Evolutionary conservation across 2,113 vertebrate species (phyloP).

Genomic region (Eulacestoma nigropectus): DNA sequence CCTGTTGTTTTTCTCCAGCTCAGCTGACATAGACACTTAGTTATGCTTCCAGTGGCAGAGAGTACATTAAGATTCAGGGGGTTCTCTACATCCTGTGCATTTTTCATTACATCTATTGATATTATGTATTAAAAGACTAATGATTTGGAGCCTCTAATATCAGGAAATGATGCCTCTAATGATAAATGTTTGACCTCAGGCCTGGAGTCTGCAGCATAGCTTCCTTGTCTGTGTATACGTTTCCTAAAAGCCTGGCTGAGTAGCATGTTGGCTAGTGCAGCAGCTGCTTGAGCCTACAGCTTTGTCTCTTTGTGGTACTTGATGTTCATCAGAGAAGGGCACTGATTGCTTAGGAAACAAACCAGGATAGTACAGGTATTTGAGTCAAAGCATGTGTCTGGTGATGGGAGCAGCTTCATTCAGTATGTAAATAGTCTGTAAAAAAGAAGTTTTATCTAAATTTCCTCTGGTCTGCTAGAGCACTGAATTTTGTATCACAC

Average conservation of each 20-base stretch:
- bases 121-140: slow-evolving; percentile 57
- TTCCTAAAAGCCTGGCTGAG: slow-evolving; percentile 34
- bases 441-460: neutral
- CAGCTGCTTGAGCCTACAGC: neutral
- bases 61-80: slow-evolving; percentile 37
- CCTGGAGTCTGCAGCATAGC: neutral
- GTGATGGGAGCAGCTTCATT: neutral
- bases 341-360: neutral
- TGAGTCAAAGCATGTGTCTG: neutral
- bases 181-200: slow-evolving; percentile 45
- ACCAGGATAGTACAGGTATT: neutral
- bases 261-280: neutral
- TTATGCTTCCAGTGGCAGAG: neutral
- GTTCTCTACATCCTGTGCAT: neutral
- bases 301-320: neutral
- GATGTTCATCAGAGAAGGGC: neutral
- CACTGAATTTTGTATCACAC: neutral
- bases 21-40: neutral
- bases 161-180: slow-evolving; percentile 47
- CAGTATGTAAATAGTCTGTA: neutral
- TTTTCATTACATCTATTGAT: slow-evolving; percentile 62
- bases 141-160: slow-evolving; percentile 42
- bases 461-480: neutral
- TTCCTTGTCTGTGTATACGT: neutral
- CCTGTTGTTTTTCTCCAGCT: neutral